Evolutionary conservation across 2,113 vertebrate species (phyloP).

Genomic region (Heterotilapia buettikoferi): DNA sequence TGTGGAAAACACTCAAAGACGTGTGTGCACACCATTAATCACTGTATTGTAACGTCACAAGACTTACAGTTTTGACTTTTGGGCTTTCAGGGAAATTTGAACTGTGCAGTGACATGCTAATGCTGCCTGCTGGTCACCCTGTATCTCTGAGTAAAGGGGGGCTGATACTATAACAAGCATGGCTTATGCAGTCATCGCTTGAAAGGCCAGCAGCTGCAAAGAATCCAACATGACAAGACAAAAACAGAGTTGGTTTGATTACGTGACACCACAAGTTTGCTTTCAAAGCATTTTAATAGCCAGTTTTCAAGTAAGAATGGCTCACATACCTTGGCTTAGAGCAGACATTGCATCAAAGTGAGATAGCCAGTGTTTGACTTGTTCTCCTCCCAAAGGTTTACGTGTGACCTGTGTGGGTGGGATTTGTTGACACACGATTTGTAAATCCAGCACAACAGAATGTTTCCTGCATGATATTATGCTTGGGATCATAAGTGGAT

Average conservation of each 20-base stretch:
- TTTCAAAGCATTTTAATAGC: constrained; percentile 11
- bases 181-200: not conserved
- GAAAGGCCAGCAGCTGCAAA: not conserved
- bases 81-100: not conserved
- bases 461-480: constrained; percentile 39
- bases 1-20: constrained; percentile 36
- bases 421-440: constrained; percentile 33
- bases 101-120: not conserved
- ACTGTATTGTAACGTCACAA: not conserved
- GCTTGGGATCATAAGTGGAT: not conserved
- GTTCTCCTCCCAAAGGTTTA: constrained; percentile 24
- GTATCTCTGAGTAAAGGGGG: not conserved
- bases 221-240: not conserved
- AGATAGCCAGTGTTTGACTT: constrained; percentile 46
- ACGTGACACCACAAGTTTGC: constrained; percentile 15
- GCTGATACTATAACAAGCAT: not conserved
- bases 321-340: constrained; percentile 32
- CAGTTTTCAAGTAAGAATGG: constrained; percentile 28
- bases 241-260: not conserved
- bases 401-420: constrained; percentile 3
- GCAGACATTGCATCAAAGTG: constrained; percentile 19
- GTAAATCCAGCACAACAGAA: constrained; percentile 14
- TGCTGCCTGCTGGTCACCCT: not conserved
- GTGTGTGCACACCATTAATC: constrained; percentile 22
- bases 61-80: not conserved